Evolutionary conservation across 2,113 vertebrate genomes (phyloP).

Genomic region (Chlorocebus sabaeus): DNA sequence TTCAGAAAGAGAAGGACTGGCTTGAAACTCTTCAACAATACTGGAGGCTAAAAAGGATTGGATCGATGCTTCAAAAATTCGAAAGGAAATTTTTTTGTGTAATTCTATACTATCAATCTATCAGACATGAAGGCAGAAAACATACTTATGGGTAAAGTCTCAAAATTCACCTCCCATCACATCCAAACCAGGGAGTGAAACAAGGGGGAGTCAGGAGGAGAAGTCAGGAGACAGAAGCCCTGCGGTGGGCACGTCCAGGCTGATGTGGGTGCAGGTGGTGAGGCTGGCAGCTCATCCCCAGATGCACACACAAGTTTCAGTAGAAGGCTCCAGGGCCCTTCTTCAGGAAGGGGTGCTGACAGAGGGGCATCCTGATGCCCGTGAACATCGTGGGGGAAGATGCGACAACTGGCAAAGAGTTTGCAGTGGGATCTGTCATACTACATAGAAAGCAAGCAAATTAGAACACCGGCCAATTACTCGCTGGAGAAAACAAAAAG

Average conservation of each 20-base stretch:
- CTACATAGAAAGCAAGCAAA: neutral
- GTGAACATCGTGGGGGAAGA: neutral
- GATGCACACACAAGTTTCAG: neutral
- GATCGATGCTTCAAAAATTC: neutral
- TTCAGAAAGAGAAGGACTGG: neutral
- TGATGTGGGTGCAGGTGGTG: accelerated
- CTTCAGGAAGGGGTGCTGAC: neutral
- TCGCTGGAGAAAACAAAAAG: neutral
- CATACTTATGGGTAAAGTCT: neutral
- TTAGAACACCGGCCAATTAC: neutral
- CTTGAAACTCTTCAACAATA: neutral
- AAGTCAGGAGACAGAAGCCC: neutral
- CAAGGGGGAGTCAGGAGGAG: neutral
- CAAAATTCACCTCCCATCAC: neutral
- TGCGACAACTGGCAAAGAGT: neutral
- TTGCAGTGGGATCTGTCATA: neutral
- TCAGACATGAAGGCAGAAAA: neutral
- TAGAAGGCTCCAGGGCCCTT: neutral
- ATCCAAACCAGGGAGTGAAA: neutral
- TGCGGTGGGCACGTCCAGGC: neutral
- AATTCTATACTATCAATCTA: neutral
- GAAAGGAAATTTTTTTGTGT: neutral
- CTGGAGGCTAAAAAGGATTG: neutral
- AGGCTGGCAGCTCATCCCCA: neutral
- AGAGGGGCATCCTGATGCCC: neutral